Base-by-base conservation (phyloP, 92 coral and sea anemone genomes). In the Heteractis magnifica region DNA sequence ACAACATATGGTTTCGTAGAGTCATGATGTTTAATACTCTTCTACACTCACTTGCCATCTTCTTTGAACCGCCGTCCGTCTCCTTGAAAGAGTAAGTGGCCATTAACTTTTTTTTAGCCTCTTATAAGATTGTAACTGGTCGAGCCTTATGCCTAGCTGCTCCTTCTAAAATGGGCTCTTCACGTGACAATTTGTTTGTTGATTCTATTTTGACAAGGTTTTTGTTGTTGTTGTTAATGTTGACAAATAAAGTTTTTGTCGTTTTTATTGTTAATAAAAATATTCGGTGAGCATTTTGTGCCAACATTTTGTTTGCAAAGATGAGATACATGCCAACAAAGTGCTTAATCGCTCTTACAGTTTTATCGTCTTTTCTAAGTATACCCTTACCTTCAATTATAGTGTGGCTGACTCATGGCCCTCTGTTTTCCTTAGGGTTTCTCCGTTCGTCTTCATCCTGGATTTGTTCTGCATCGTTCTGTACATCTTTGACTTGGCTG, bases 1-100 rank as follows among this genome's bases (percentile, higher is more conserved):
- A 93, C 85, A 89, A 89, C 78, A 82, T 84, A 0, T 93, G 98
- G 98, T 93, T 93, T 85, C 92, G 86, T 48, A 88, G 88, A 18
- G 80, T 92, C 55, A 87, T 93, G 86, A 87, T 91, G 74, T 86
- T 84, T 71, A 93, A 93, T 20, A 81, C 85, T 55, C 51, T 91
- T 51, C 23, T 93, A 74, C 98, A 93, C 85, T 91, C 94, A 10
- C 84, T 91, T n/a, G 86, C 89, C 34, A 89, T 89, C 34, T 89
- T 93, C 84, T 93, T 91, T 72, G 98, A 93, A 56, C 93, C 98
- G 53, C 98, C 98, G 26, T 88, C 95, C 21, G 89, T 91, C 15
- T 71, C 86, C 7, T 86, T 89, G 19, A 50, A 72, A 71, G 89
- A 93, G 98, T 93, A 78, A 16, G 86, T 72, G 44, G 44, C 44